Evolutionary conservation across 2,888 invertebrate genomes (phyloP), one percentile per base, ranked within the genome.

Genomic region (Diarsia brunnea): DNA sequence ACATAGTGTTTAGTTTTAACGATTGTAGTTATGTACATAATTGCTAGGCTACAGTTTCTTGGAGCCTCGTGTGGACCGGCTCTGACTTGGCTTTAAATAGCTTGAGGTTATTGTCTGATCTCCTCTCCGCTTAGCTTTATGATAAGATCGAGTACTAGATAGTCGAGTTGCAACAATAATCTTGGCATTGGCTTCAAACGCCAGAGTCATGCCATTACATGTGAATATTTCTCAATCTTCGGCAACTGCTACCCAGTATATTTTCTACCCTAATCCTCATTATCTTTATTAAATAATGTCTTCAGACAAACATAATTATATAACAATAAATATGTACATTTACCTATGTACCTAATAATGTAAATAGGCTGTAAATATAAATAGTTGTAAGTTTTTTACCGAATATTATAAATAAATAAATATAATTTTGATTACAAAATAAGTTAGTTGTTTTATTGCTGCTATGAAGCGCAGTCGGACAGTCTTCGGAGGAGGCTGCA

Each of bases 401-500:
- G 88, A 87, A 80, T 88, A 90, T 85, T 89, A 88, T 89, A 88
- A 88, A 88, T 87, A 89, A 87, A 86, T 86, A 83, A 82, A 80
- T 79, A 71, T 68, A 77, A 60, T 78, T 82, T 80, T 84, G 55
- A 80, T 75, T 77, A 75, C 61, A 84, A 83, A 86, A 82, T 79
- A 75, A 70, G n/a, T 49, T 21, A 47, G 66, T 78, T 45, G 69
- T 82, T 85, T 82, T 66, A 76, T 80, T 86, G 45, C 19, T 31
- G 49, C 87, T 82, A 90, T 21, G 88, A 73, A 3, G 94, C 93
- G 71, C 92, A 93, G 80, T 96, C 94, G 2, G 97, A 97, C 24
- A 97, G 91, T 27, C 97, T 91, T 70, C 97, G 91, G 11, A 97
- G 90, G 24, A 97, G 88, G 38, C 97, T 96, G 86, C 97, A 97